A percentile compares a stretch with the other conserved stretches of the same genome.
Evolutionary conservation across 1,140 invertebrate species (phyloP).

Genomic region (Lepidurus packardi): DNA sequence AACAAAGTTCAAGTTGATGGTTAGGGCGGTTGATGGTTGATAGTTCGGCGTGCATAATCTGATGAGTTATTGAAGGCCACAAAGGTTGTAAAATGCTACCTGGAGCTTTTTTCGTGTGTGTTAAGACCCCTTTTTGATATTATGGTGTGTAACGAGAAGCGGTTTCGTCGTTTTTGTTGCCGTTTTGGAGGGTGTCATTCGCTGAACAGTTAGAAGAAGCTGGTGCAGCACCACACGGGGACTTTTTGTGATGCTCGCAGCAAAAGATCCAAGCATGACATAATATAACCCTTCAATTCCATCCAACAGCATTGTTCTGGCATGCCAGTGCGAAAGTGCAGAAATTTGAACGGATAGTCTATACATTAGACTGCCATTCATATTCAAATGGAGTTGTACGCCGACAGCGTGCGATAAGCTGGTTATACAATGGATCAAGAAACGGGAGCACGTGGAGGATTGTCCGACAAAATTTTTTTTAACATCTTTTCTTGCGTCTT

Average conservation of each 20-base stretch:
- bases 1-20: neutral
- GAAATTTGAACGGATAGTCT: slow-evolving; percentile 3
- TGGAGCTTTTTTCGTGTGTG: slow-evolving; percentile 10
- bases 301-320: too few relatives aligned
- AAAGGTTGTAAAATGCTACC: slow-evolving; percentile 19
- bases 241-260: neutral
- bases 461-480: neutral
- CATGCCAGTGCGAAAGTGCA: neutral
- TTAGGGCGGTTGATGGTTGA: slow-evolving; percentile 21
- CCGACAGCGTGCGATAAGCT: neutral
- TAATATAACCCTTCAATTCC: too few relatives aligned
- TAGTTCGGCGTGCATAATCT: slow-evolving; percentile 19
- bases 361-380: neutral
- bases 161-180: slow-evolving; percentile 11
- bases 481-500: neutral
- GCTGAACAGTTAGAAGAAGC: neutral
- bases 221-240: neutral
- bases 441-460: slow-evolving; percentile 1
- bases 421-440: neutral
- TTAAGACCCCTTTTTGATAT: slow-evolving; percentile 15
- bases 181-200: slow-evolving; percentile 15
- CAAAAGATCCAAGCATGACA: neutral
- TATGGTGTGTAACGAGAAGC: slow-evolving; percentile 21
- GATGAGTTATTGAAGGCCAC: slow-evolving; percentile 21
- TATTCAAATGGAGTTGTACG: slow-evolving; percentile 17